Percentiles rank a stretch among this genome's conserved stretches.
Evolutionary conservation across 2,888 invertebrate species (phyloP).

Genomic region (Trachelus tabidus): DNA sequence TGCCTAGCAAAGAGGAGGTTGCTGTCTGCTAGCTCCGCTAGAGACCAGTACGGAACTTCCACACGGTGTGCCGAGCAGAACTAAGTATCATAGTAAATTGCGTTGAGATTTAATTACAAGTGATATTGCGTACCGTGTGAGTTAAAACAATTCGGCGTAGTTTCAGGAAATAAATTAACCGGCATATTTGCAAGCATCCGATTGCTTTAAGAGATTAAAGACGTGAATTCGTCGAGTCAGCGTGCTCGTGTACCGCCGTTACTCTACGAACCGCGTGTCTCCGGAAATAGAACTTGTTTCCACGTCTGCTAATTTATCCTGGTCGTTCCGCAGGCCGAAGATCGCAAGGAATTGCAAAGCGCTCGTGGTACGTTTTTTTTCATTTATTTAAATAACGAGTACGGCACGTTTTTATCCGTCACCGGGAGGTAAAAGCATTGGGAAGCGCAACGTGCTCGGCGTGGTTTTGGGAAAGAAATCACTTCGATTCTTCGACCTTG

Average conservation of each 20-base stretch:
- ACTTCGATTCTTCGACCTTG: background rate
- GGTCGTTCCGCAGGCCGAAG: background rate
- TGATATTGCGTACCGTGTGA: background rate
- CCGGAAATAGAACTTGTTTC: background rate
- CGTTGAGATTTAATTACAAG: background rate
- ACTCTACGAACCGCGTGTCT: conserved; percentile 15
- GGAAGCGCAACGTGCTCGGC: background rate
- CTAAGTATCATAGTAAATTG: background rate
- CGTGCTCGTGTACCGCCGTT: conserved; percentile 26
- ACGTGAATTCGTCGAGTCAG: conserved; percentile 53
- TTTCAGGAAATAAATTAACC: background rate
- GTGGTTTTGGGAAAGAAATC: background rate
- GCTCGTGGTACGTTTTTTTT: background rate
- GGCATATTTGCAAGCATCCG: background rate
- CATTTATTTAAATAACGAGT: background rate
- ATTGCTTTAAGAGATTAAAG: background rate
- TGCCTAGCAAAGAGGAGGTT: conserved; percentile 6
- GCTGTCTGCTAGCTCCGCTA: conserved; percentile 30
- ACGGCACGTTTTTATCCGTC: background rate
- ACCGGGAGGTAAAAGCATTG: background rate
- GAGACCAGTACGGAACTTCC: conserved; percentile 8
- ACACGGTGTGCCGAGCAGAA: background rate
- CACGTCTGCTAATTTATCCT: background rate
- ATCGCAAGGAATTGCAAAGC: background rate
- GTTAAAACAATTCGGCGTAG: background rate